Evolutionary conservation across 2,797 vertebrate species (phyloP), one percentile per base, ranked within the genome.

Genomic region (Danio choprae): DNA sequence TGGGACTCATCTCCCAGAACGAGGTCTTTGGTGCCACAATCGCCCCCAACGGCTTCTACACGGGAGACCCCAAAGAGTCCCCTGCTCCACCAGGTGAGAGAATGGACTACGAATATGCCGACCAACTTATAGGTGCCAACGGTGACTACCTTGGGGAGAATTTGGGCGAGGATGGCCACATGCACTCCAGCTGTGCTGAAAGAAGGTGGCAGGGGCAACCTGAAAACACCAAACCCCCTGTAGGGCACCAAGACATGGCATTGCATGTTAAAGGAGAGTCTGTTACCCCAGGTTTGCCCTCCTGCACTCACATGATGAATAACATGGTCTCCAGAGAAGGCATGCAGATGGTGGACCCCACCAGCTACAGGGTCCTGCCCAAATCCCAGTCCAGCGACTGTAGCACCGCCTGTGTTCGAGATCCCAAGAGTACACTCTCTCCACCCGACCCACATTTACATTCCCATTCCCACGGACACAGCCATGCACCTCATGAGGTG

Each of bases 11-110:
- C 86, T 95, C 97, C 0, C 96, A 98, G 73, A 98, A 97, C 92
- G 96, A 98, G 90, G 95, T 97, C 84, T 97, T 99, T 0, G 97
- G 97, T n/a, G 97, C 97, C 87, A 97, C 96, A 2, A 91, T 96
- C 87, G 96, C 95, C 88, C 95, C 96, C 0, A 90, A 95, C 0
- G 95, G 96, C 89, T 96, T 98, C 92, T 97, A 97, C 90, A 96
- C 95, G 0, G 94, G 93, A 3, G 94, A 94, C 84, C 88, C 93
- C 81, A 94, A 94, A 90, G 94, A 93, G 87, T 92, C 92, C 82
- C 92, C 92, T 0, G 92, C 91, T 4, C 89, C 91, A 2, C 88
- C 91, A 83, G 90, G 92, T 87, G 93, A 94, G 77, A 91, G 91
- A 70, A 90, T 92, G 11, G 92, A 94, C 82, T 94, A 94, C 87